Evolutionary conservation across 2,888 invertebrate genomes (phyloP).

Genomic region (Minunthozetes semirufus): DNA sequence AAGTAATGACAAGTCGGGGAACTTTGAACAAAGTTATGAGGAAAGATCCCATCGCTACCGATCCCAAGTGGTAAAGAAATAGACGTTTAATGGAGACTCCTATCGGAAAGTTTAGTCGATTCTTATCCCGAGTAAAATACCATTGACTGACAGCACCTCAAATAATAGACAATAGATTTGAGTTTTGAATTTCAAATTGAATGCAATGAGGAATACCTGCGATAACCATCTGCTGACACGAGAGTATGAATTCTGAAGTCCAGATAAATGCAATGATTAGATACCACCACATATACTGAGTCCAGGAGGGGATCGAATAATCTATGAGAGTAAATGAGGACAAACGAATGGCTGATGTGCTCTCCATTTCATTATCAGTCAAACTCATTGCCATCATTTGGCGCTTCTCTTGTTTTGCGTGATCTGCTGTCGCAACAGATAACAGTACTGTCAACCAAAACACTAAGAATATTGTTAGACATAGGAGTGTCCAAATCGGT

Average conservation of each 20-base stretch:
- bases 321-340: conserved; percentile 39
- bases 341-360: background rate
- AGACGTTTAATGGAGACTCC: conserved; percentile 36
- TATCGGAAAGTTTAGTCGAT: conserved; percentile 37
- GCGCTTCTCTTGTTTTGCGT: conserved; percentile 22
- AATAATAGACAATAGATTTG: background rate
- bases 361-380: background rate
- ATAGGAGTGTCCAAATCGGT: conserved; percentile 61
- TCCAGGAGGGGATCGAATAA: conserved; percentile 55
- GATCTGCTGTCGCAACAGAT: conserved; percentile 54
- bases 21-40: conserved; percentile 83
- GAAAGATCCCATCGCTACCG: conserved; percentile 82
- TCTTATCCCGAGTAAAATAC: conserved; percentile 62
- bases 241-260: conserved; percentile 88
- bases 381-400: background rate
- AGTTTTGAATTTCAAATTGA: background rate
- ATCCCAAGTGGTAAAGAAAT: conserved; percentile 74
- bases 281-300: conserved; percentile 90
- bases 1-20: conserved; percentile 75
- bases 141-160: conserved; percentile 79
- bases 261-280: conserved; percentile 81
- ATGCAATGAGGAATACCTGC: conserved; percentile 50
- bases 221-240: conserved; percentile 87
- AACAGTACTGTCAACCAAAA: conserved; percentile 83
- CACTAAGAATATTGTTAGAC: conserved; percentile 67